These are phyloP conservation scores for Xenopus borealis DNA, from an alignment of 2,113 vertebrate species.

Conservation along the genomic window DNA sequence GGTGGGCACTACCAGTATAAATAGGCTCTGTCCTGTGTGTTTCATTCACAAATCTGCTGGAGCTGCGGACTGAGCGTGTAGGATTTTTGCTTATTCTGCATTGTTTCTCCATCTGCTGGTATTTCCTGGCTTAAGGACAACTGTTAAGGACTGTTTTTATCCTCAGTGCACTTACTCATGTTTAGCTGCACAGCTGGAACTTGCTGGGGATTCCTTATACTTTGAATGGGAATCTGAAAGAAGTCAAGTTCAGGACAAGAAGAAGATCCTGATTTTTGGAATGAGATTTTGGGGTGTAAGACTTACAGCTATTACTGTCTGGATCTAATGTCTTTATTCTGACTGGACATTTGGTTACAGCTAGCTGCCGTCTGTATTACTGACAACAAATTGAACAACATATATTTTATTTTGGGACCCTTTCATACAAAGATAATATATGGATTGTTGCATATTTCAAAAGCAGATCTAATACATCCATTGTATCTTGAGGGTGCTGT, in stretches of 20 bases:
- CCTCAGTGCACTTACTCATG: no score
- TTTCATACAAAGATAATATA: no score
- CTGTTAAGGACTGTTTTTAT: no score
- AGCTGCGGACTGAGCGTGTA: conserved; percentile 43
- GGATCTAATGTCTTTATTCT: not conserved
- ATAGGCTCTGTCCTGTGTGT: conserved; percentile 57
- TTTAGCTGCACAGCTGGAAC: no score
- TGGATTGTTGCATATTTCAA: no score
- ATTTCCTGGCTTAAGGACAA: conserved; percentile 15
- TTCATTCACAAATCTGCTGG: conserved; percentile 86
- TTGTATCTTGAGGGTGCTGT: no score
- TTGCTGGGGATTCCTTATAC: not conserved
- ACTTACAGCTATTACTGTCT: not conserved
- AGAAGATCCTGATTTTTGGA: not conserved
- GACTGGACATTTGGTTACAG: no score
- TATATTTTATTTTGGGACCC: no score
- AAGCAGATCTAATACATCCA: no score
- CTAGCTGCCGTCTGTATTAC: no score
- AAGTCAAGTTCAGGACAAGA: not conserved
- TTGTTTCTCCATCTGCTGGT: conserved; percentile 1
- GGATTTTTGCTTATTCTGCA: not conserved
- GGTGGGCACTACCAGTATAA: conserved; percentile 55
- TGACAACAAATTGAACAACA: no score
- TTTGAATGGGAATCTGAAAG: not conserved
- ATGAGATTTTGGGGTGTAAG: not conserved